phyloP scores from a whole-genome alignment of 2,888 invertebrate species.

The Troilus luridus region DNA sequence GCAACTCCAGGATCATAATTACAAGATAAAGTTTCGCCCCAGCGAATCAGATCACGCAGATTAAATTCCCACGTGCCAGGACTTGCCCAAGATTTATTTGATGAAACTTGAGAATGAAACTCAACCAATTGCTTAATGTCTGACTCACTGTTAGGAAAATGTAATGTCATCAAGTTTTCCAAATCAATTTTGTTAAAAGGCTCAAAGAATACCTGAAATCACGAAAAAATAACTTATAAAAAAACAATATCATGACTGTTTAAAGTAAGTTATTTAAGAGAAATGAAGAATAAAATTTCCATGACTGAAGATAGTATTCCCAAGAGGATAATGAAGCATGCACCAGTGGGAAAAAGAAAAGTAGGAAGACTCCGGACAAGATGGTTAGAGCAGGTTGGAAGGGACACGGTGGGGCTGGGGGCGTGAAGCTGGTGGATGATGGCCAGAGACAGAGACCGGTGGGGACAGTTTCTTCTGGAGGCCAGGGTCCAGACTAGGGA shows the following conservation, averaged over 20 bases:
- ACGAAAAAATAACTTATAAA: neutral
- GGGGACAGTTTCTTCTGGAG: too few species aligned
- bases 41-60: constrained; percentile 92
- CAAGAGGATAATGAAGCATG: too few species aligned
- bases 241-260: neutral
- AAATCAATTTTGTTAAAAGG: constrained; percentile 76
- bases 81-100: constrained; percentile 83
- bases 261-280: neutral
- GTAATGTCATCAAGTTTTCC: constrained; percentile 75
- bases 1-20: constrained; percentile 71
- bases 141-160: constrained; percentile 76
- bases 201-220: constrained; percentile 74
- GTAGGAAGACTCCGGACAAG: too few species aligned
- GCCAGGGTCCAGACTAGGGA: too few species aligned
- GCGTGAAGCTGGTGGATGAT: too few species aligned
- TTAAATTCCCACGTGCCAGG: constrained; percentile 97
- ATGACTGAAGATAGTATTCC: too few species aligned
- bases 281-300: too few species aligned
- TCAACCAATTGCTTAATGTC: constrained; percentile 80
- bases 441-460: too few species aligned
- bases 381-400: too few species aligned
- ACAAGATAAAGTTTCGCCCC: constrained; percentile 83
- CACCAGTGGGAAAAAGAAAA: too few species aligned
- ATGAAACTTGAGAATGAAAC: constrained; percentile 76
- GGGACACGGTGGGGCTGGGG: too few species aligned